phyloP scores from a whole-genome alignment of 1,140 invertebrate species.

The Ptiloglossa arizonensis region DNA sequence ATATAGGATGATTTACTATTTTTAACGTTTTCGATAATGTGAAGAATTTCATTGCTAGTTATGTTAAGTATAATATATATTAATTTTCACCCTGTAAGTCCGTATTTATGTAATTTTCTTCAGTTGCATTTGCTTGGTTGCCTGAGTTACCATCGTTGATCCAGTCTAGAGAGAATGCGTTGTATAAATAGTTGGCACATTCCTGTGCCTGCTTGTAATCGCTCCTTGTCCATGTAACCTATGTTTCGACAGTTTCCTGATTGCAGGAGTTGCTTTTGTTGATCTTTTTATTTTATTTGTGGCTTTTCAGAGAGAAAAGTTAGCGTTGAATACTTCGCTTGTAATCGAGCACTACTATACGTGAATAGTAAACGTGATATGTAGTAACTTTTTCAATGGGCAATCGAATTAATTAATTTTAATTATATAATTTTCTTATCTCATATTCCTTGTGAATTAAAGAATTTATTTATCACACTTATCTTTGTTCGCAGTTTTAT shows the following conservation, averaged over 20 bases:
- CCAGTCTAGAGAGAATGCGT: constrained; percentile 24
- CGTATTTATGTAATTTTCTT: not conserved
- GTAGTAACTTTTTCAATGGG: no score
- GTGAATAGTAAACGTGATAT: no score
- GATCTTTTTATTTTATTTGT: constrained; percentile 43
- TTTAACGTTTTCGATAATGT: not conserved
- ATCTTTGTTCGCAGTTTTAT: no score
- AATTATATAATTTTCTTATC: no score
- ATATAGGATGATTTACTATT: not conserved
- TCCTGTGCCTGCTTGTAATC: constrained; percentile 54
- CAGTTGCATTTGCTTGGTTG: not conserved
- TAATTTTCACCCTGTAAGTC: not conserved
- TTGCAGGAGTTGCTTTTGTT: constrained; percentile 31
- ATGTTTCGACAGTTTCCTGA: constrained; percentile 49
- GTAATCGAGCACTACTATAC: no score
- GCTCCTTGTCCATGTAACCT: constrained; percentile 61
- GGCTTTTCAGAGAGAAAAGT: constrained; percentile 60
- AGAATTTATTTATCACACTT: no score
- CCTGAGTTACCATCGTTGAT: not conserved
- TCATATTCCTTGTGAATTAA: no score
- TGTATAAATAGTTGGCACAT: constrained; percentile 50
- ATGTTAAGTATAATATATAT: not conserved
- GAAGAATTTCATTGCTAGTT: not conserved
- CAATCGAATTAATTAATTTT: no score
- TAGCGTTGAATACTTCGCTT: no score